phyloP scores from a whole-genome alignment of 2,797 vertebrate genomes.

The Mycteria americana region DNA sequence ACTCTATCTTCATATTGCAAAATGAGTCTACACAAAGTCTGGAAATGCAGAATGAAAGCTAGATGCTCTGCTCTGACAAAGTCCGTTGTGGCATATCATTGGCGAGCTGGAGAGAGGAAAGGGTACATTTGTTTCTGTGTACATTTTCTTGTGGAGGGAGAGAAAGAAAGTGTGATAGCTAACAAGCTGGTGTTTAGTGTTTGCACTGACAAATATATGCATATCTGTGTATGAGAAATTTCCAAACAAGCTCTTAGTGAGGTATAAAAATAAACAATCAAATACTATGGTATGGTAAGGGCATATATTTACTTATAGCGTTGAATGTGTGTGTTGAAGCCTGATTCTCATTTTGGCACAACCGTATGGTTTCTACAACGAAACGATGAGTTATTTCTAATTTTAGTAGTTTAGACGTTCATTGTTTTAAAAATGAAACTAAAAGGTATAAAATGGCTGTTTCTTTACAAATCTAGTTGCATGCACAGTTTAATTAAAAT shows the following conservation, averaged over 20 bases:
- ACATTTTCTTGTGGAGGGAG: rapidly evolving
- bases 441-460: not conserved
- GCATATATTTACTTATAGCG: not conserved
- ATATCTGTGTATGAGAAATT: not conserved
- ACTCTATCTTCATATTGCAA: not conserved
- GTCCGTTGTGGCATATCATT: rapidly evolving
- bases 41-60: not conserved
- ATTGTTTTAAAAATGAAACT: not conserved
- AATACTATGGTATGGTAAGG: not conserved
- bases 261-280: not conserved
- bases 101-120: not conserved
- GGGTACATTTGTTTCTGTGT: rapidly evolving
- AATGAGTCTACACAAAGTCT: not conserved
- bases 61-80: not conserved
- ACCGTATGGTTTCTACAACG: not conserved
- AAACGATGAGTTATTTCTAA: not conserved
- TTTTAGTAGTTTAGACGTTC: not conserved
- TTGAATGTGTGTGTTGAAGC: not conserved
- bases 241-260: not conserved
- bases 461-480: not conserved
- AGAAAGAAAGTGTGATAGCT: not conserved
- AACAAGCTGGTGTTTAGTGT: not conserved
- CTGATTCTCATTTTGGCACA: not conserved
- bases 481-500: not conserved
- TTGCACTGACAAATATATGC: not conserved